phyloP scores from a whole-genome alignment of 2,797 vertebrate species.

The Acipenser transmontanus region DNA sequence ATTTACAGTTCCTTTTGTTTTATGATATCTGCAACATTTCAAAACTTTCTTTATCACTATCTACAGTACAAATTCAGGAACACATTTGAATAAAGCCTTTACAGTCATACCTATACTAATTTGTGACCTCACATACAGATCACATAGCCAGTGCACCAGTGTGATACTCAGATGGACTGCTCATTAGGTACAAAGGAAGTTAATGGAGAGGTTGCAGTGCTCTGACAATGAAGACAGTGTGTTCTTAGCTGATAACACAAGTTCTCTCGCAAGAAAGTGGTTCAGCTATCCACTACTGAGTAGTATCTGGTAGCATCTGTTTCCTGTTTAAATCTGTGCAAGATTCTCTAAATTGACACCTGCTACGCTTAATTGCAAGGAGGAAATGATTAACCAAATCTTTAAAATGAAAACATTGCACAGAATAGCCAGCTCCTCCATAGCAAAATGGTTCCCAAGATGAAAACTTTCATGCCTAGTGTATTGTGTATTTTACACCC shows the following conservation, averaged over 20 bases:
- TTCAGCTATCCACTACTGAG: slow-evolving; percentile 12
- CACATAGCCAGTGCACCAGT: slow-evolving; percentile 14
- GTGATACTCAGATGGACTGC: slow-evolving; percentile 47
- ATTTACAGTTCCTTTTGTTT: too few relatives aligned
- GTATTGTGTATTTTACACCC: too few relatives aligned
- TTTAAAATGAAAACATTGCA: too few relatives aligned
- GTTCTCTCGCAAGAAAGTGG: background rate
- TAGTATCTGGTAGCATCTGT: slow-evolving; percentile 58
- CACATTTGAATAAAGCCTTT: background rate
- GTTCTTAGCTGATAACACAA: slow-evolving; percentile 44
- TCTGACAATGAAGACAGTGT: slow-evolving; percentile 43
- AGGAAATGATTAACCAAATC: too few relatives aligned
- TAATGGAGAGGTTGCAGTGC: slow-evolving; percentile 8
- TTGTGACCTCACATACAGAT: background rate
- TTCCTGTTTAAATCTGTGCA: slow-evolving; percentile 46
- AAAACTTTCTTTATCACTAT: slow-evolving; percentile 26
- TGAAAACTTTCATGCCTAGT: too few relatives aligned
- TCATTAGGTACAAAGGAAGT: slow-evolving; percentile 60
- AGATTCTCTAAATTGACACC: slow-evolving; percentile 6
- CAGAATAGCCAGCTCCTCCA: too few relatives aligned
- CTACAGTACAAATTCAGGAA: slow-evolving; percentile 32
- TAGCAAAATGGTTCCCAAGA: too few relatives aligned
- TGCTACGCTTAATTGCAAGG: slow-evolving; percentile 6
- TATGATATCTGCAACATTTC: background rate
- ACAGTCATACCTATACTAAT: background rate